phyloP scores from a whole-genome alignment of 2,888 invertebrate genomes.

The Mesorhabditis sp. region DNA sequence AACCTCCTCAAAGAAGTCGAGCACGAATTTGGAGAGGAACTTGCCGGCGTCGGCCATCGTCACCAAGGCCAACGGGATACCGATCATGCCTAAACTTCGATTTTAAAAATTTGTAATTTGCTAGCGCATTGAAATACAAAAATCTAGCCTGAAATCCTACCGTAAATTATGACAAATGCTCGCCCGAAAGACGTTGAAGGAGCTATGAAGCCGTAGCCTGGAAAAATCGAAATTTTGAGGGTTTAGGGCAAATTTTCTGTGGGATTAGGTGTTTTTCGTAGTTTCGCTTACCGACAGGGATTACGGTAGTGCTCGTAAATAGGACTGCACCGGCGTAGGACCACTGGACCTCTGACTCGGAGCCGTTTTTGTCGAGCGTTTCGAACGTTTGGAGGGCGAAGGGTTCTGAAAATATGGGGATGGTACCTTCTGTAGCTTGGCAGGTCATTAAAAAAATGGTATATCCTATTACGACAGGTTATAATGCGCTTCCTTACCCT shows the following conservation, averaged over 20 bases:
- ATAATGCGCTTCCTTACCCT: too few relatives aligned
- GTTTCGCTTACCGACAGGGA: slow-evolving; percentile 35
- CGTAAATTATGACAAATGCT: slow-evolving; percentile 28
- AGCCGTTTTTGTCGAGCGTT: slow-evolving; percentile 13
- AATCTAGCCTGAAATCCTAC: neutral
- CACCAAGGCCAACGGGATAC: slow-evolving; percentile 37
- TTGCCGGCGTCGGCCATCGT: slow-evolving; percentile 45
- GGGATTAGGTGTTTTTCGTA: slow-evolving; percentile 7
- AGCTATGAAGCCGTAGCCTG: slow-evolving; percentile 39
- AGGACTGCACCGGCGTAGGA: slow-evolving; percentile 33
- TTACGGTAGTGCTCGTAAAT: slow-evolving; percentile 42
- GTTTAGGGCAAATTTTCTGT: neutral
- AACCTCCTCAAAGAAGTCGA: slow-evolving; percentile 33
- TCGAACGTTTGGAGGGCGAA: slow-evolving; percentile 23
- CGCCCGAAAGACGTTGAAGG: slow-evolving; percentile 26
- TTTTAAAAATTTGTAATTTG: neutral
- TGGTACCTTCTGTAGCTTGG: too few relatives aligned
- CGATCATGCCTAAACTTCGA: slow-evolving; percentile 19
- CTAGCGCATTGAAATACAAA: neutral
- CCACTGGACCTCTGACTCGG: slow-evolving; percentile 32
- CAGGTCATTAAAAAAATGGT: too few relatives aligned
- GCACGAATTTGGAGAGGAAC: slow-evolving; percentile 32
- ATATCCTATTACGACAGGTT: too few relatives aligned
- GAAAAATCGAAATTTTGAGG: slow-evolving; percentile 8
- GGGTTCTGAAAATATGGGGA: slow-evolving; percentile 12